Percentiles rank a stretch among this genome's conserved stretches.
phyloP scores from a whole-genome alignment of 2,888 invertebrate species.

The Polymixis lichenea region DNA sequence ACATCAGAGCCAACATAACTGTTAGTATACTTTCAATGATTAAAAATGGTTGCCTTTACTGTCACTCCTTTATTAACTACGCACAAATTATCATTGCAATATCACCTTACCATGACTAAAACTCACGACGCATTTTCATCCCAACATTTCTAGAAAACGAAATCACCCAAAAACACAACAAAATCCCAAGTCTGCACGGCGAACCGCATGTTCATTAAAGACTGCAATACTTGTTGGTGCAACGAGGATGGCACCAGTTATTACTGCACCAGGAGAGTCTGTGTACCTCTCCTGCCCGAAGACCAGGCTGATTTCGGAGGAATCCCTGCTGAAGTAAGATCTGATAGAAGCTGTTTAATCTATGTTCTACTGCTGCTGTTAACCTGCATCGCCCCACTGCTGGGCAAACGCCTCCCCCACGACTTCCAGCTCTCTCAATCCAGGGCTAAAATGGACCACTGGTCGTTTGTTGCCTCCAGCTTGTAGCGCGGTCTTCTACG shows the following conservation, averaged over 20 bases:
- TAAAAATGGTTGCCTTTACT: neutral
- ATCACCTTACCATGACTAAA: constrained; percentile 1
- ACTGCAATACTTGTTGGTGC: constrained; percentile 89
- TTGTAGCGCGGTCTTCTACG: too few relatives aligned
- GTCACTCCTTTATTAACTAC: neutral
- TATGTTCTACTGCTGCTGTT: neutral
- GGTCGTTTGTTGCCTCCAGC: too few relatives aligned
- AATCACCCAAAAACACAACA: constrained; percentile 68
- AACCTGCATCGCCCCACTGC: too few relatives aligned
- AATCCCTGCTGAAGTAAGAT: constrained; percentile 76
- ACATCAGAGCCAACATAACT: neutral
- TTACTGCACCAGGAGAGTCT: constrained; percentile 87
- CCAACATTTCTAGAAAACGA: constrained; percentile 65
- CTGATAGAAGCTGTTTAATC: constrained; percentile 38
- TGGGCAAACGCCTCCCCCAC: too few relatives aligned
- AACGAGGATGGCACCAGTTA: constrained; percentile 87
- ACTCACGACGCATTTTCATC: constrained; percentile 20
- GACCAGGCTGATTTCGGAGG: constrained; percentile 70
- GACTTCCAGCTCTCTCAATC: too few relatives aligned
- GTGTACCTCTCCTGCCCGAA: constrained; percentile 77
- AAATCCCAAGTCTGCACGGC: constrained; percentile 81
- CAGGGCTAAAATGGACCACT: too few relatives aligned
- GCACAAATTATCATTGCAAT: neutral
- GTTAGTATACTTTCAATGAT: neutral
- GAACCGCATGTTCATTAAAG: constrained; percentile 86